Conservation (phyloP, 2,113 vertebrate species). For the Toxostoma redivivum region DNA sequence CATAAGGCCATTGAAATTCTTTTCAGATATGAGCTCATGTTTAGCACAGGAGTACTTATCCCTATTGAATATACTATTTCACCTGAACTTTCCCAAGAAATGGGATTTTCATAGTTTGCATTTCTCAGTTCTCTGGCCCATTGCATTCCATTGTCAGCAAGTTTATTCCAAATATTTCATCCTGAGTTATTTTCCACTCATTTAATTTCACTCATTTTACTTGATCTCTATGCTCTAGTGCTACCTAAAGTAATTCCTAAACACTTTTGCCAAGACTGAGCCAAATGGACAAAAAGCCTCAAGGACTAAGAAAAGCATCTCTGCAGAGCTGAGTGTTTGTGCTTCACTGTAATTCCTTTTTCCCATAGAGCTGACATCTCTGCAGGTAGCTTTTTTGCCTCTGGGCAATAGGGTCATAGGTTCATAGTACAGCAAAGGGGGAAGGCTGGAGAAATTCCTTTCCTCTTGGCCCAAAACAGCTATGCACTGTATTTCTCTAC, state of each 20-base stretch:
- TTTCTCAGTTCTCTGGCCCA: background rate
- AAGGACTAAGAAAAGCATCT: background rate
- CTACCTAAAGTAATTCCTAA: background rate
- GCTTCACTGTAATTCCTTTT: background rate
- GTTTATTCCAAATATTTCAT: background rate
- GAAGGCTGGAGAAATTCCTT: constrained; percentile 34
- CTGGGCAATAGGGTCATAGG: constrained; percentile 8
- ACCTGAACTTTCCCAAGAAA: background rate
- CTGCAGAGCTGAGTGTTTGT: background rate
- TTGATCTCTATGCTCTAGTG: background rate
- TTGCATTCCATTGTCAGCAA: background rate
- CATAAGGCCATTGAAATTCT: background rate
- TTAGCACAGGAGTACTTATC: background rate
- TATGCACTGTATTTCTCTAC: background rate
- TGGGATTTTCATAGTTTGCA: background rate
- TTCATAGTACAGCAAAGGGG: constrained; percentile 21
- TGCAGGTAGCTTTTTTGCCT: constrained; percentile 57
- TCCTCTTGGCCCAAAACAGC: constrained; percentile 21
- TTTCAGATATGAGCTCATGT: background rate
- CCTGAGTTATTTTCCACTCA: background rate
- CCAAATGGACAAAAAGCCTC: constrained; percentile 5
- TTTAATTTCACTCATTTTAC: background rate
- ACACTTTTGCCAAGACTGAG: background rate
- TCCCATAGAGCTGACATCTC: constrained; percentile 26
- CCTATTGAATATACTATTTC: background rate